Evolutionary conservation across 1,140 invertebrate species (phyloP).

Genomic region (Drosophila busckii): DNA sequence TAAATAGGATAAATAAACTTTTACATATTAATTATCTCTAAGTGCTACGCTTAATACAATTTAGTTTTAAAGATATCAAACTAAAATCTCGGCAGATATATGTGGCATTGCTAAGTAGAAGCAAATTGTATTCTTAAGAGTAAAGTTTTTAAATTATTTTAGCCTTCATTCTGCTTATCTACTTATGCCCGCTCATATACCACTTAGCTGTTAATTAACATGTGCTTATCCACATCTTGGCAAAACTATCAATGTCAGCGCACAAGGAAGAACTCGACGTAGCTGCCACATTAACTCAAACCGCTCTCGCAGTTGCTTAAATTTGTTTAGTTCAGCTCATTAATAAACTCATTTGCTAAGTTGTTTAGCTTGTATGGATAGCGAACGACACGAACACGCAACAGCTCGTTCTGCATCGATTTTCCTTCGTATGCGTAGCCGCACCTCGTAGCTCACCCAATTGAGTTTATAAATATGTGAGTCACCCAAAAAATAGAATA

Average conservation of each 20-base stretch:
- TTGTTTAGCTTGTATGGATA: constrained; percentile 31
- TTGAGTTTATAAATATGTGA: constrained; percentile 41
- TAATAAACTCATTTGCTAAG: constrained; percentile 72
- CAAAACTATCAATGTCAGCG: background rate
- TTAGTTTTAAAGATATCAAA: too few relatives aligned
- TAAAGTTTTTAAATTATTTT: too few relatives aligned
- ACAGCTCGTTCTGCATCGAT: constrained; percentile 48
- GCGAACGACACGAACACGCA: constrained; percentile 31
- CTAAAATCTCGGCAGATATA: too few relatives aligned
- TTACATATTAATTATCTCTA: too few relatives aligned
- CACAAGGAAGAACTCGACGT: background rate
- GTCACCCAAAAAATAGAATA: constrained; percentile 17
- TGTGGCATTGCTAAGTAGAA: too few relatives aligned
- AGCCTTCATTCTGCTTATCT: too few relatives aligned
- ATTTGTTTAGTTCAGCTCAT: constrained; percentile 52
- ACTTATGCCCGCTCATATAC: background rate
- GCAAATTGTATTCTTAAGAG: too few relatives aligned
- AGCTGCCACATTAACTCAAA: constrained; percentile 16
- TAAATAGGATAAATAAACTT: too few relatives aligned
- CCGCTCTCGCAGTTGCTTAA: constrained; percentile 1
- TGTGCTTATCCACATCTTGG: background rate
- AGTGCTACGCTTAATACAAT: too few relatives aligned
- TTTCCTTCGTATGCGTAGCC: constrained; percentile 29
- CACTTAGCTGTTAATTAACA: constrained; percentile 18
- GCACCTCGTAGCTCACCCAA: constrained; percentile 38